Conservation (phyloP, 2,797 vertebrate genomes). For the Tauraco hartlaubi region DNA sequence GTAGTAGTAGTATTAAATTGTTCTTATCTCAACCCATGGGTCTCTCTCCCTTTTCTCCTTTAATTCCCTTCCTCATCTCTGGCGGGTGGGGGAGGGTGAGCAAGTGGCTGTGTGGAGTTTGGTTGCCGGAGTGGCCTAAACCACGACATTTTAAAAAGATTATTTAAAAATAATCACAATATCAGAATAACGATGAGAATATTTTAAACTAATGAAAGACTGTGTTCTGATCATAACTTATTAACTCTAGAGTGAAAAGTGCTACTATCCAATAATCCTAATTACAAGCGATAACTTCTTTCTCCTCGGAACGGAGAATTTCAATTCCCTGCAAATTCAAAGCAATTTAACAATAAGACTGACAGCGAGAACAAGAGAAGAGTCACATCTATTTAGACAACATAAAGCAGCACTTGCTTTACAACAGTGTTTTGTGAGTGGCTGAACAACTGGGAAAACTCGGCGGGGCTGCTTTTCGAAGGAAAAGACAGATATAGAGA, state of each 20-base stretch:
- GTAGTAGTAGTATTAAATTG: no score
- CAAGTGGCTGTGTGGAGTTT: no score
- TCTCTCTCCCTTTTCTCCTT: no score
- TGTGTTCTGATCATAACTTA: conserved; percentile 1
- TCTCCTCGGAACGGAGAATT: not conserved
- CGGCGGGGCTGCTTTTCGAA: not conserved
- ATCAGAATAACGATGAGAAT: not conserved
- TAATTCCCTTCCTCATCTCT: no score
- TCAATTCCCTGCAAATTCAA: conserved; percentile 23
- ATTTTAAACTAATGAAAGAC: conserved; percentile 10
- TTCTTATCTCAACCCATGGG: no score
- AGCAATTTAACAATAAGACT: conserved; percentile 36
- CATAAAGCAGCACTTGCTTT: conserved; percentile 8
- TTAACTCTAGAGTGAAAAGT: conserved; percentile 6
- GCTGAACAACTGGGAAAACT: conserved; percentile 33
- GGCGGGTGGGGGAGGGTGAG: no score
- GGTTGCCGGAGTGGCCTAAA: no score
- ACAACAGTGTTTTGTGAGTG: conserved; percentile 27
- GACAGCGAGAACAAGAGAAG: not conserved
- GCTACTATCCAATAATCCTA: not conserved
- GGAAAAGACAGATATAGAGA: not conserved
- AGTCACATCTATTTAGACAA: conserved; percentile 18
- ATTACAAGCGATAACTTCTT: conserved; percentile 26
- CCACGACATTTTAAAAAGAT: no score
- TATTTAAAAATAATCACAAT: not conserved